These are phyloP conservation scores for Gobio occitaniae DNA, from an alignment of 2,797 vertebrate species.

Conservation along the genomic window DNA sequence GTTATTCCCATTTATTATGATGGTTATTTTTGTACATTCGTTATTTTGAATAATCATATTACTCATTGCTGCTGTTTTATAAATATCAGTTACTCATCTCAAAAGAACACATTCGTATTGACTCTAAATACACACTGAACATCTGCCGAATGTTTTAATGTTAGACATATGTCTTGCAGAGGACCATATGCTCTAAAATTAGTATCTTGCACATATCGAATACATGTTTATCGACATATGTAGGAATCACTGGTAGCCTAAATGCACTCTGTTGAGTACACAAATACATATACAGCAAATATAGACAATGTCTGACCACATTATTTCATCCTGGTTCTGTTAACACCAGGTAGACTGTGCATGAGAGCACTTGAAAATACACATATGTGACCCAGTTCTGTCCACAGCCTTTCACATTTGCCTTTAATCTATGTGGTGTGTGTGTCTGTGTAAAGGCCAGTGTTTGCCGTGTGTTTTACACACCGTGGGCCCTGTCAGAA, in stretches of 20 bases:
- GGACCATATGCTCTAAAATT: neutral
- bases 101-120: neutral
- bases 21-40: neutral
- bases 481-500: slow-evolving; percentile 48
- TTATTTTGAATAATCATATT: neutral
- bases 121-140: neutral
- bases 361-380: neutral
- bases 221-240: neutral
- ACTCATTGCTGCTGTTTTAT: neutral
- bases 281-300: neutral
- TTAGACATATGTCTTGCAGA: slow-evolving; percentile 11
- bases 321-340: neutral
- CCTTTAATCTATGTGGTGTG: slow-evolving; percentile 40
- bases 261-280: neutral
- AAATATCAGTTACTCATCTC: neutral
- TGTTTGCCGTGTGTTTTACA: slow-evolving; percentile 57
- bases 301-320: neutral
- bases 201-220: neutral
- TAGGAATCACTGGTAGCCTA: neutral
- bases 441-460: slow-evolving; percentile 32
- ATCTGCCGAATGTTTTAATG: slow-evolving; percentile 3
- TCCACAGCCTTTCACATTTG: slow-evolving; percentile 43
- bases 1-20: neutral
- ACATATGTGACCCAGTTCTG: slow-evolving; percentile 29
- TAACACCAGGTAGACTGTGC: neutral